phyloP scores from a whole-genome alignment of 2,888 invertebrate genomes.

The Apoderus coryli region DNA sequence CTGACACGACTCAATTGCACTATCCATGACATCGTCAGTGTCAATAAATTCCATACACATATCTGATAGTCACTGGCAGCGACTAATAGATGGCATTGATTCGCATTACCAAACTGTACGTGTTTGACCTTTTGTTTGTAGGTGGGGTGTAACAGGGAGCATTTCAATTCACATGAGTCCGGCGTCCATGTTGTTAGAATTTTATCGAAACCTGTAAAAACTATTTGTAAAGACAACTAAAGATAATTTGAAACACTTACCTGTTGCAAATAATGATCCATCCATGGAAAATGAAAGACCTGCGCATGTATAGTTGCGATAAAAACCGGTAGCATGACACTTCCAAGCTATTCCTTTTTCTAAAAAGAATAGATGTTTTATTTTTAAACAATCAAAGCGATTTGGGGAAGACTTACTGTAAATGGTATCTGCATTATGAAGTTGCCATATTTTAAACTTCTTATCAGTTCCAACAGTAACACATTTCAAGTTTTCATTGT shows the following conservation, averaged over 20 bases:
- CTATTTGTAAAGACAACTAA: too few relatives aligned
- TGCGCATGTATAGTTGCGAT: constrained; percentile 41
- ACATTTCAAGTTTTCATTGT: constrained; percentile 35
- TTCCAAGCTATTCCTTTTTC: constrained; percentile 47
- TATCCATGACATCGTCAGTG: constrained; percentile 53
- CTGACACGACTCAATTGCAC: constrained; percentile 37
- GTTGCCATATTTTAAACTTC: constrained; percentile 56
- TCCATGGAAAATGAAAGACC: constrained; percentile 55
- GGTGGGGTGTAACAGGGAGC: constrained; percentile 36
- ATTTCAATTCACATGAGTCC: constrained; percentile 40
- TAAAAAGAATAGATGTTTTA: constrained; percentile 21
- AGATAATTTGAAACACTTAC: too few relatives aligned
- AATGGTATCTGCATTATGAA: constrained; percentile 40
- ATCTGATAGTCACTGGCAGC: constrained; percentile 41
- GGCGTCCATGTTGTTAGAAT: constrained; percentile 57
- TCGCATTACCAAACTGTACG: constrained; percentile 42
- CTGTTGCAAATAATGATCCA: constrained; percentile 59
- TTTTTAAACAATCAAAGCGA: constrained; percentile 3
- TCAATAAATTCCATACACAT: constrained; percentile 58
- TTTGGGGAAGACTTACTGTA: constrained; percentile 33
- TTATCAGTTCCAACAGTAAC: constrained; percentile 54
- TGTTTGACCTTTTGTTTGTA: constrained; percentile 28
- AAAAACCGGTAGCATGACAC: constrained; percentile 47
- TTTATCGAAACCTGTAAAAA: constrained; percentile 49
- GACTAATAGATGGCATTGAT: constrained; percentile 43